Conservation (phyloP, 2,797 vertebrate genomes). For the Sebastes alutus region DNA sequence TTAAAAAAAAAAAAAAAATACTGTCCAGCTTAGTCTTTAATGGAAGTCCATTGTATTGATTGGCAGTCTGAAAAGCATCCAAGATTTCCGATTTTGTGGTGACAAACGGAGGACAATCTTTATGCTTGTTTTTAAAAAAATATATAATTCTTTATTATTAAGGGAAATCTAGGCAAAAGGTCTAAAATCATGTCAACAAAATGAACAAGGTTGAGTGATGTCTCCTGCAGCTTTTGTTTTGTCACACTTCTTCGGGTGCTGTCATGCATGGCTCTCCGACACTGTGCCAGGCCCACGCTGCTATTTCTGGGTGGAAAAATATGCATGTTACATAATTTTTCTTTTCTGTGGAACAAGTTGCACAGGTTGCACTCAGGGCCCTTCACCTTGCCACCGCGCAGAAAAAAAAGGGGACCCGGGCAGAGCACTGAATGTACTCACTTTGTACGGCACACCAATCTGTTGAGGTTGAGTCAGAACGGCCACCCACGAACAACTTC, state of each 20-base stretch:
- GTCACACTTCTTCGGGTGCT: conserved; percentile 54
- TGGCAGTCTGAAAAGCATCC: not conserved
- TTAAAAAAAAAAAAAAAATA: not conserved
- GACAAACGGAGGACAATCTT: conserved; percentile 1
- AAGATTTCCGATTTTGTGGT: conserved; percentile 9
- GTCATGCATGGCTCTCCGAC: conserved; percentile 45
- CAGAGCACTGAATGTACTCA: conserved; percentile 54
- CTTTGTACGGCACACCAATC: conserved; percentile 71
- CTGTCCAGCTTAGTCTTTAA: not conserved
- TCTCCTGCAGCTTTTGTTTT: conserved; percentile 63
- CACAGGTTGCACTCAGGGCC: conserved; percentile 36
- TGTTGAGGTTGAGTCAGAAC: conserved; percentile 77
- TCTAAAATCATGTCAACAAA: conserved; percentile 37
- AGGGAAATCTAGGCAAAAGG: not conserved
- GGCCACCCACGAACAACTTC: conserved; percentile 77
- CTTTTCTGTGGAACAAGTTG: conserved; percentile 33
- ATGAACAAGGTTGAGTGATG: conserved; percentile 39
- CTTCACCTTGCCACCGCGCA: conserved; percentile 43
- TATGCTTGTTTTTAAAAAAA: not conserved
- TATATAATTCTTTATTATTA: not conserved
- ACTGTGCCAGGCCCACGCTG: conserved; percentile 39
- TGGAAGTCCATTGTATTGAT: not conserved
- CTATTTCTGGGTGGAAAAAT: conserved; percentile 67
- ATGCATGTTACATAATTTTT: conserved; percentile 55
- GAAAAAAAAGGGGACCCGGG: conserved; percentile 45